Base-by-base conservation (phyloP, 23 tunicate genomes). In the Clavelina lepadiformis region DNA sequence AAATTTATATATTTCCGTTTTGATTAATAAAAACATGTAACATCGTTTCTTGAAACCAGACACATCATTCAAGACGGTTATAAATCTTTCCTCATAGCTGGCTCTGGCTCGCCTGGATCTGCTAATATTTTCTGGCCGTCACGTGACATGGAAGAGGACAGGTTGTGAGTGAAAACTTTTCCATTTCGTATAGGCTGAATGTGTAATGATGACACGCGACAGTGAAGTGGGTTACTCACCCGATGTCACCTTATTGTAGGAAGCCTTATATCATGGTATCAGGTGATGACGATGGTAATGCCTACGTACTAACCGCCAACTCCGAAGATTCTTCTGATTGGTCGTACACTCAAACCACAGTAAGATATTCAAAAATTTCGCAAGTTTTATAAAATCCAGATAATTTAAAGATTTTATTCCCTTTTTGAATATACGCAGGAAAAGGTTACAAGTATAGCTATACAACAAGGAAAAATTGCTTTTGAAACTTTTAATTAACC, bases 221-320 rank as follows among this genome's bases (percentile, higher is more conserved):
- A n/a, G n/a, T n/a, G n/a, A n/a, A n/a, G n/a, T n/a, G n/a, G n/a
- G n/a, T n/a, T n/a, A n/a, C n/a, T n/a, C n/a, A n/a, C n/a, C n/a
- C n/a, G n/a, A n/a, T n/a, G n/a, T n/a, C n/a, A n/a, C n/a, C n/a
- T n/a, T n/a, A n/a, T n/a, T 69, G 21, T 38, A 82, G 98, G 57
- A 91, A 91, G 61, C 92, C 91, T 1, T 74, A 61, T 35, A 72
- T 91, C 5, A 76, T 76, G 76, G 81, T 91, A 1, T 85, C 94
- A 20, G 98, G 98, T 24, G 98, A 91, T 68, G 98, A 91, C 62
- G 98, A 91, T 54, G 92, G 92, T 4, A 58, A 66, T 33, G 92
- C 76, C 21, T 91, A 91, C 65, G 88, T 77, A n/a, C 77, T 82
- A n/a, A 64, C 82, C 5, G 67, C 91, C 8, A 64, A 66, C 38